phyloP scores from a whole-genome alignment of 2,113 vertebrate species.

The Talpa occidentalis region DNA sequence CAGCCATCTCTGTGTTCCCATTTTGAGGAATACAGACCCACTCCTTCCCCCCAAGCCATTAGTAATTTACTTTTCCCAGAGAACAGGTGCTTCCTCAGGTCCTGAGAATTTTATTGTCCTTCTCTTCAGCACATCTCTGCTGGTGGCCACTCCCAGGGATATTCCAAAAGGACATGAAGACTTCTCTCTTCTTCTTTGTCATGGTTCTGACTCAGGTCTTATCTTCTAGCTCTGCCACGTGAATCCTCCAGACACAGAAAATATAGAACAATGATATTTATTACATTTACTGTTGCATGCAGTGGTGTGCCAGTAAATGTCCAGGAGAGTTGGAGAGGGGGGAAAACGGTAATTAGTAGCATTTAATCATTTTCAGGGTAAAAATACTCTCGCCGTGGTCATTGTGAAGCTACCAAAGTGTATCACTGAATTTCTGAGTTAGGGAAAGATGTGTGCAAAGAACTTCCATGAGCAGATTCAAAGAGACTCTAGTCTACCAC shows the following conservation, averaged over 20 bases:
- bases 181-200: background rate
- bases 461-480: background rate
- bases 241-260: background rate
- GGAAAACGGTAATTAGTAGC: background rate
- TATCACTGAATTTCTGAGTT: background rate
- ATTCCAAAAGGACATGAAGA: background rate
- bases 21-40: background rate
- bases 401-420: background rate
- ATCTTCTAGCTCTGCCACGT: background rate
- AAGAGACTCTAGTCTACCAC: no score
- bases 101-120: background rate
- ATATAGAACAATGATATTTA: background rate
- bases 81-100: conserved; percentile 49
- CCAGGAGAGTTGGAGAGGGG: background rate
- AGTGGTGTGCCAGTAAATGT: background rate
- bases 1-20: no score
- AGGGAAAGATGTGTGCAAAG: background rate
- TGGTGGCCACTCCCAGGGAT: background rate
- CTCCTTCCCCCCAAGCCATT: background rate
- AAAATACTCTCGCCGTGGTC: background rate
- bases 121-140: background rate
- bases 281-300: background rate
- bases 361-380: background rate
- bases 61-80: conserved; percentile 49
- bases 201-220: background rate